Evolutionary conservation across 2,113 vertebrate species (phyloP).

Genomic region (Sylvietta virens): DNA sequence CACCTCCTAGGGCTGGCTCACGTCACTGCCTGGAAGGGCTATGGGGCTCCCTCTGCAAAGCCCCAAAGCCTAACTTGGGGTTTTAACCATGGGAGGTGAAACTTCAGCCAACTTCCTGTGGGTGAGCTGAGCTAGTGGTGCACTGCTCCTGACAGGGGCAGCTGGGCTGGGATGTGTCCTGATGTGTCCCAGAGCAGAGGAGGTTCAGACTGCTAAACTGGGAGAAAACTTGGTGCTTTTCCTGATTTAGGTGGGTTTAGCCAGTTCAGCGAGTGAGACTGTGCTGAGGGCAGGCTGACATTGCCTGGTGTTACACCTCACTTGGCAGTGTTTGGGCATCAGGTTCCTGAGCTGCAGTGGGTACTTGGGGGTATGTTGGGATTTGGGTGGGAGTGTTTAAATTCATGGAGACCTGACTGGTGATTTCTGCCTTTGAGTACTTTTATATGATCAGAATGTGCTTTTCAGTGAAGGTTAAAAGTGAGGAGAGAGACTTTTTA

Average conservation of each 20-base stretch:
- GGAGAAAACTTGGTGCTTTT: neutral
- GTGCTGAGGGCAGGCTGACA: neutral
- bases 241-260: neutral
- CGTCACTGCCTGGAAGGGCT: neutral
- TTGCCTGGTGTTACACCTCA: neutral
- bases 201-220: neutral
- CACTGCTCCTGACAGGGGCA: neutral
- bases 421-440: neutral
- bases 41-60: neutral
- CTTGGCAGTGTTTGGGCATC: neutral
- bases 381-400: neutral
- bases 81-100: neutral
- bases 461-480: neutral
- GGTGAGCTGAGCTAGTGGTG: accelerated
- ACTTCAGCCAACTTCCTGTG: neutral
- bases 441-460: neutral
- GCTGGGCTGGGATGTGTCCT: accelerated
- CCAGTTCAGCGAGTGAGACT: accelerated
- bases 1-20: neutral
- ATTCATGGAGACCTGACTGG: neutral
- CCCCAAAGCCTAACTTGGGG: neutral
- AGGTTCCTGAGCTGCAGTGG: neutral
- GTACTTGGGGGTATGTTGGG: neutral
- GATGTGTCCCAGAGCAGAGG: neutral
- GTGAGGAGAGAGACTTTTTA: neutral